Percentiles rank a stretch among this genome's conserved stretches.
These are phyloP conservation scores for Isotomurus palustris DNA, from an alignment of 2,888 invertebrate species.

Conservation along the genomic window DNA sequence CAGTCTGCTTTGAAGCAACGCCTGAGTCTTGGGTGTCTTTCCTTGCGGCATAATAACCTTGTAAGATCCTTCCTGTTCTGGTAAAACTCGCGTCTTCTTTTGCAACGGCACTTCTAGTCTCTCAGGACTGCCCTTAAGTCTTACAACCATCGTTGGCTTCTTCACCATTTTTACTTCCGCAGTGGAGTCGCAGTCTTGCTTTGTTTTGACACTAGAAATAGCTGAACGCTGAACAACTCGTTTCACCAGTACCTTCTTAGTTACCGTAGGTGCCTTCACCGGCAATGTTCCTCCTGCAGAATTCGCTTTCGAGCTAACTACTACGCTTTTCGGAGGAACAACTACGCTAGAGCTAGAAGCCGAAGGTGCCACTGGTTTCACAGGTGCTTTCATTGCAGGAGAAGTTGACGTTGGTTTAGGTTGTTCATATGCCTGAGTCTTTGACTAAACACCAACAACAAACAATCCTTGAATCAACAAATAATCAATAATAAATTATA, in stretches of 20 bases:
- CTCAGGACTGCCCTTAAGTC: slow-evolving; percentile 10
- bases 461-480: background rate
- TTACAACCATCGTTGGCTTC: background rate
- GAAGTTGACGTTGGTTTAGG: slow-evolving; percentile 1
- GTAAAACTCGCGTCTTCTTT: slow-evolving; percentile 50
- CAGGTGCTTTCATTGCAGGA: background rate
- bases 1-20: slow-evolving; percentile 47
- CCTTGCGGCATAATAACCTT: slow-evolving; percentile 54
- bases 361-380: background rate
- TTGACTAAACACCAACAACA: background rate
- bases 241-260: background rate
- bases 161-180: background rate
- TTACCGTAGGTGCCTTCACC: background rate
- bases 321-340: background rate
- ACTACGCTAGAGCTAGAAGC: background rate
- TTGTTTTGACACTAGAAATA: background rate
- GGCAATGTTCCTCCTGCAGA: background rate
- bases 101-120: slow-evolving; percentile 49
- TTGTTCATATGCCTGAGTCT: background rate
- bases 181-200: background rate
- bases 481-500: background rate
- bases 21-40: slow-evolving; percentile 51
- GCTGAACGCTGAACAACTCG: background rate
- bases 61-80: slow-evolving; percentile 56
- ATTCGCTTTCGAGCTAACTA: background rate